These are phyloP conservation scores for Monarcha castaneiventris DNA, from an alignment of 2,113 vertebrate species.

Conservation along the genomic window DNA sequence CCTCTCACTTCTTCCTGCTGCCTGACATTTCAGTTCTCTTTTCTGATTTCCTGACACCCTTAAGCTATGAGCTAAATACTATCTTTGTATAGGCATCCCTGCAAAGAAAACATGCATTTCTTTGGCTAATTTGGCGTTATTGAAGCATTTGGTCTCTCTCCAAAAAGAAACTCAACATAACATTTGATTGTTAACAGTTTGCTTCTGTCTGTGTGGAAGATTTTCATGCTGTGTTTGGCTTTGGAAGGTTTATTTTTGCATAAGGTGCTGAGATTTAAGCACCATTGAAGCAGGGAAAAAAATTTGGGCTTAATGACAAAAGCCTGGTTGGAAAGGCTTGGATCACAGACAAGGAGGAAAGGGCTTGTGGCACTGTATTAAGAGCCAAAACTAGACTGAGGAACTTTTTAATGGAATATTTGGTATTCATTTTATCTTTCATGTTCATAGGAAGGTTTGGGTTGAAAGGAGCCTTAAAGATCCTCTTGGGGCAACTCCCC, in stretches of 20 bases:
- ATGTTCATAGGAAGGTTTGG: background rate
- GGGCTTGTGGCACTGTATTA: background rate
- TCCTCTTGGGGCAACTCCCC: background rate
- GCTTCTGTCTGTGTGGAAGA: background rate
- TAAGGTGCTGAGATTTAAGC: background rate
- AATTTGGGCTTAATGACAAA: background rate
- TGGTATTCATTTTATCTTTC: background rate
- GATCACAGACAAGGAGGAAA: background rate
- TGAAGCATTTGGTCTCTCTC: background rate
- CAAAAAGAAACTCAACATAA: background rate
- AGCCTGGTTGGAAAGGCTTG: background rate
- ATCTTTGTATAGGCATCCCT: background rate
- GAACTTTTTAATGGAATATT: background rate
- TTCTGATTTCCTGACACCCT: background rate
- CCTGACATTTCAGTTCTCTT: background rate
- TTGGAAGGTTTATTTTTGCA: background rate
- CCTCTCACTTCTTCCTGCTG: background rate
- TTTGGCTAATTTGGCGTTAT: background rate
- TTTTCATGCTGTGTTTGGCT: background rate
- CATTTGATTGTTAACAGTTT: background rate
- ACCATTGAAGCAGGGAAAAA: background rate
- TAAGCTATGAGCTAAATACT: background rate
- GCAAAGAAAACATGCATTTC: background rate
- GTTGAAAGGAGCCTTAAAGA: background rate
- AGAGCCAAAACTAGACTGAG: background rate